Percentiles rank a stretch among this genome's conserved stretches.
These are phyloP conservation scores for Microtus richardsoni DNA, from an alignment of 2,113 vertebrate genomes.

Conservation along the genomic window DNA sequence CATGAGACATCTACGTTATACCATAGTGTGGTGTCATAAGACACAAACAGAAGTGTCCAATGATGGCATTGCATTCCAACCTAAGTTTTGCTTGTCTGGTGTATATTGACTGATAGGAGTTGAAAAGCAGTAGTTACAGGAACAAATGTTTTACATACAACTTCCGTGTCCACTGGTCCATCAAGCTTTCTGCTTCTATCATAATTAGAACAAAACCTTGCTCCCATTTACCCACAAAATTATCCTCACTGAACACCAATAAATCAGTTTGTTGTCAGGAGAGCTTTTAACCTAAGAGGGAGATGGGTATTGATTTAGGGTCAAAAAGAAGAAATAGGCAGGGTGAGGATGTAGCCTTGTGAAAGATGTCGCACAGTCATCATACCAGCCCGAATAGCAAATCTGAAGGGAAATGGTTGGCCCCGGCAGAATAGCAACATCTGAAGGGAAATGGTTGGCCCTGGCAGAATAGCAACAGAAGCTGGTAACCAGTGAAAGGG, in stretches of 20 bases:
- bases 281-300: rapidly evolving
- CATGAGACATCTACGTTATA: neutral
- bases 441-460: neutral
- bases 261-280: neutral
- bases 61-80: neutral
- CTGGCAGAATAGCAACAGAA: neutral
- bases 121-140: neutral
- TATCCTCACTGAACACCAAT: neutral
- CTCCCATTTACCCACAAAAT: neutral
- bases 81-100: neutral
- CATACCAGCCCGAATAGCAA: too few species aligned
- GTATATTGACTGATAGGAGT: neutral
- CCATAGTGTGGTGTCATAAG: neutral
- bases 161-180: neutral
- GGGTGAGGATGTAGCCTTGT: rapidly evolving
- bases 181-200: neutral
- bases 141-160: neutral
- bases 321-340: neutral
- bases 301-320: neutral
- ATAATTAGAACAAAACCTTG: neutral
- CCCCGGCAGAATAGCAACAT: neutral
- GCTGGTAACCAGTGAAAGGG: neutral
- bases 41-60: neutral
- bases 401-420: neutral
- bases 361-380: neutral